A percentile compares a stretch with the other conserved stretches of the same genome.
These are phyloP conservation scores for Myrmophylax atrothorax DNA, from an alignment of 2,113 vertebrate species.

Conservation along the genomic window DNA sequence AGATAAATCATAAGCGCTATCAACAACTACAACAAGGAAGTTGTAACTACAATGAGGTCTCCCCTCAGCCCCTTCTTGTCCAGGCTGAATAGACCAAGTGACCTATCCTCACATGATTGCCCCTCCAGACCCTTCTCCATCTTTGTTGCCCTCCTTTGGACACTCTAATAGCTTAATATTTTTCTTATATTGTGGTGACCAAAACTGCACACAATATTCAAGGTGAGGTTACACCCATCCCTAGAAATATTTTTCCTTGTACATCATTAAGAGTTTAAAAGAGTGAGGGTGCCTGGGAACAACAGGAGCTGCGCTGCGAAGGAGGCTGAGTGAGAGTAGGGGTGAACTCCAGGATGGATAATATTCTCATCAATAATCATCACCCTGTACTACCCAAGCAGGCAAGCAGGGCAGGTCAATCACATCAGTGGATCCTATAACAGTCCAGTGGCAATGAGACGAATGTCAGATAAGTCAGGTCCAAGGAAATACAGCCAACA, in stretches of 20 bases:
- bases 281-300: neutral
- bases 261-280: neutral
- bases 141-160: neutral
- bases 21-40: neutral
- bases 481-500: neutral
- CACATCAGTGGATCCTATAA: neutral
- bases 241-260: neutral
- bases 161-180: neutral
- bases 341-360: neutral
- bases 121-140: neutral
- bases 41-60: neutral
- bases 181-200: neutral
- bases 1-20: neutral
- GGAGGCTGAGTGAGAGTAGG: accelerated
- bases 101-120: neutral
- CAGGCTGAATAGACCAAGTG: neutral
- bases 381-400: accelerated
- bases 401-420: neutral
- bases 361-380: accelerated
- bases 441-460: neutral
- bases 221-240: neutral
- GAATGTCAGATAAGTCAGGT: neutral
- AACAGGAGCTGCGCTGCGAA: neutral
- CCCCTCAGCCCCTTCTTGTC: neutral
- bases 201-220: neutral